Evolutionary conservation across 2,888 invertebrate species (phyloP), one percentile per base, ranked within the genome.

Genomic region (Calliphora vomitoria): DNA sequence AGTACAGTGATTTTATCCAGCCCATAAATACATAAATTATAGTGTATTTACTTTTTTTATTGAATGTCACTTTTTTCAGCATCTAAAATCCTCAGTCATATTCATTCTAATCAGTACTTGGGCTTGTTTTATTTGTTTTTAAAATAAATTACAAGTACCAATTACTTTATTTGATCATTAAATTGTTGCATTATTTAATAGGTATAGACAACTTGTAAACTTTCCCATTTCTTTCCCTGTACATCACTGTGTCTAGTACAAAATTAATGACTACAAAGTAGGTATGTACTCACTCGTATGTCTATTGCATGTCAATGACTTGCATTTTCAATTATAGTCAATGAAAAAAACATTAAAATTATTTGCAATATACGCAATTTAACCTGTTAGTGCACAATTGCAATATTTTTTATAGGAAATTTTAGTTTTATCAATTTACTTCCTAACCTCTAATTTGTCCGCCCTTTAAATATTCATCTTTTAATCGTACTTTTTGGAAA

Each of bases 221-320:
- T n/a, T 0, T n/a, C 50, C 6, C 50, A 50, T 50, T 50, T 50
- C 15, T 18, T 55, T 31, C 13, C 31, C 31, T 31, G 13, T 60
- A 8, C 15, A 60, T 31, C 31, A 60, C 31, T 60, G 31, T 60
- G 31, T 58, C 18, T 58, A 58, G 20, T 25, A 58, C 2, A 6
- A 44, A 66, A 20, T 20, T 18, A 44, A 10, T 64, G 38, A n/a
- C 10, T 38, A n/a, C 8, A 35, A 31, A 15, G 31, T 13, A 35
- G 1, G n/a, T 18, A 53, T 8, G 18, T 53, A 25, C 1, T 11
- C 13, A 11, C 15, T 8, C 31, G 66, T 4, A 25, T 35, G 44
- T 4, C 6, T 20, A 44, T 66, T 66, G 66, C 66, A 66, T 66
- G 66, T 44, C 15, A 66, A 66, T 66, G 44, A 66, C 66, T 66